A percentile compares a stretch with the other conserved stretches of the same genome.
These are phyloP conservation scores for Desmophyllum pertusum DNA, from an alignment of 92 coral and sea anemone species.

Conservation along the genomic window DNA sequence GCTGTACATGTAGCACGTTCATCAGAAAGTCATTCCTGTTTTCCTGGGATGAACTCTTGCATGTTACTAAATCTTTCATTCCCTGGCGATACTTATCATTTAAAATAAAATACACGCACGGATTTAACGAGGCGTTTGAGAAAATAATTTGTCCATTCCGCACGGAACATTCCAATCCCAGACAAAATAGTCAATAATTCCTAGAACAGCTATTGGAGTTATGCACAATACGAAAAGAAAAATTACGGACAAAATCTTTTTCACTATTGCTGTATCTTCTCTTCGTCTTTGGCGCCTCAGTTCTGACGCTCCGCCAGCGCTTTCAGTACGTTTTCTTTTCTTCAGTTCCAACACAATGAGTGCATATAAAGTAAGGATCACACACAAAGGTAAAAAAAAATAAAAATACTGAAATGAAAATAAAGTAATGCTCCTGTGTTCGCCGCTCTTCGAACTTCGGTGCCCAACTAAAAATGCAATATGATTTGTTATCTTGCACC, in stretches of 20 bases:
- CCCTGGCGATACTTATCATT: slow-evolving; percentile 1
- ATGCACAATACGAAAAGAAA: slow-evolving; percentile 13
- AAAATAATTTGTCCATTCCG: slow-evolving; percentile 10
- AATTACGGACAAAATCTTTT: background rate
- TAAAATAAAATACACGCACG: slow-evolving; percentile 1
- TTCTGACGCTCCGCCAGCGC: background rate
- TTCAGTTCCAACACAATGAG: background rate
- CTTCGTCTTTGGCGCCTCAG: slow-evolving; percentile 16
- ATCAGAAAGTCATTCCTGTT: background rate
- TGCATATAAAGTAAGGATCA: background rate
- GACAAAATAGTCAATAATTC: background rate
- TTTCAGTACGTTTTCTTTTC: background rate
- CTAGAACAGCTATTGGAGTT: background rate
- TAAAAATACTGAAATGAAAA: slow-evolving; percentile 6
- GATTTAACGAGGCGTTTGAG: slow-evolving; percentile 19
- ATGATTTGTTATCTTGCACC: background rate
- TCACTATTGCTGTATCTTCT: slow-evolving; percentile 21
- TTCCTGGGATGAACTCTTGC: background rate
- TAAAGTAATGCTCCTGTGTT: background rate
- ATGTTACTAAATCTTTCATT: background rate
- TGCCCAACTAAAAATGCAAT: slow-evolving; percentile 5
- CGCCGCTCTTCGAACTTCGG: slow-evolving; percentile 3
- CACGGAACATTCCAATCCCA: slow-evolving; percentile 17
- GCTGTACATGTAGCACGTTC: no score
- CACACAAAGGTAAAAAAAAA: background rate